Percentiles rank a stretch among this genome's conserved stretches.
Evolutionary conservation across 2,113 vertebrate species (phyloP).

Genomic region (Ptychochromis oligacanthus): DNA sequence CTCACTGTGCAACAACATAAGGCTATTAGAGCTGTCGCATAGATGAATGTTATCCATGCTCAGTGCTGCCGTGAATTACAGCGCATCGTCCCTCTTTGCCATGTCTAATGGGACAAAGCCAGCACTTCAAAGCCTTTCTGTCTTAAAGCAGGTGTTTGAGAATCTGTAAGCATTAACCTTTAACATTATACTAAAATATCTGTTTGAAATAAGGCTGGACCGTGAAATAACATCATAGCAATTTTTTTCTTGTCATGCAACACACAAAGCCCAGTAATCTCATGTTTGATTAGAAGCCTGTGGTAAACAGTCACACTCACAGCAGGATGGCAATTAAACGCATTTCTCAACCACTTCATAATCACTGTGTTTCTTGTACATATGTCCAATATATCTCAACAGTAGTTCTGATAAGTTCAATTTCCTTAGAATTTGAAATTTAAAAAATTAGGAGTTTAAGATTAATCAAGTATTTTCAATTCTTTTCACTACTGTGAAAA

Average conservation of each 20-base stretch:
- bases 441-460: neutral
- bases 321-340: neutral
- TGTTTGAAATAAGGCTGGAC: conserved; percentile 5
- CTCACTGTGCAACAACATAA: conserved; percentile 45
- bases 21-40: conserved; percentile 51
- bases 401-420: neutral
- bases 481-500: neutral
- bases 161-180: conserved; percentile 15
- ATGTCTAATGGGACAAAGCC: conserved; percentile 40
- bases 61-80: conserved; percentile 28
- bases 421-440: neutral
- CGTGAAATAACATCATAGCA: conserved; percentile 32
- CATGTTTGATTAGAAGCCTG: neutral
- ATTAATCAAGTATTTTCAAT: neutral
- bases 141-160: conserved; percentile 39
- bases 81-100: conserved; percentile 32
- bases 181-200: conserved; percentile 7
- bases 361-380: neutral
- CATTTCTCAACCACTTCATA: neutral
- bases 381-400: neutral
- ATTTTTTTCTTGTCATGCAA: neutral
- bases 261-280: neutral
- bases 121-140: conserved; percentile 47
- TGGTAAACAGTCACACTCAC: neutral
- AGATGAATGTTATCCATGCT: conserved; percentile 56